These are phyloP conservation scores for Syrista parreyssii DNA, from an alignment of 2,888 invertebrate genomes.

Conservation along the genomic window DNA sequence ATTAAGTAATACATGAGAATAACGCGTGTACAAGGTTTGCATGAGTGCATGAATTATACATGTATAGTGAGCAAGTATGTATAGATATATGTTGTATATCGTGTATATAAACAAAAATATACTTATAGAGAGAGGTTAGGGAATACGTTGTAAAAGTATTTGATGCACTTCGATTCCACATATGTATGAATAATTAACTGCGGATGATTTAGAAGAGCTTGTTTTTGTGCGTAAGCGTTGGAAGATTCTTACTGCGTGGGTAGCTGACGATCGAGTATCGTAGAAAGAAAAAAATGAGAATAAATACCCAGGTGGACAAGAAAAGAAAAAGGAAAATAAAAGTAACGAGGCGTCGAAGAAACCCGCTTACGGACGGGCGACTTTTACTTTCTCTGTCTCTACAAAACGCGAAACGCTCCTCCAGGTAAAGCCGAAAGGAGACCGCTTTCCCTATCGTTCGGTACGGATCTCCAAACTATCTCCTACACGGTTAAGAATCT, in stretches of 20 bases:
- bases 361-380: slow-evolving; percentile 37
- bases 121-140: not conserved
- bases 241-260: not conserved
- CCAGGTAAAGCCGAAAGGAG: slow-evolving; percentile 27
- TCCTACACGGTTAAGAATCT: not conserved
- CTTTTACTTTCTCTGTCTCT: slow-evolving; percentile 56
- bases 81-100: not conserved
- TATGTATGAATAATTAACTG: not conserved
- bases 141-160: not conserved
- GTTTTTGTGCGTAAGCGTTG: not conserved
- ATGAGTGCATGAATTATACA: not conserved
- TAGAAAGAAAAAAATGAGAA: not conserved
- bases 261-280: not conserved
- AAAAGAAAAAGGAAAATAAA: not conserved
- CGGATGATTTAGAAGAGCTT: not conserved
- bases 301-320: not conserved
- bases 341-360: slow-evolving; percentile 28
- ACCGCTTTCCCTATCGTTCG: slow-evolving; percentile 44
- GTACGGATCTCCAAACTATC: slow-evolving; percentile 14
- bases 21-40: not conserved
- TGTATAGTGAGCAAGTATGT: not conserved
- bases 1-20: not conserved
- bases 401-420: slow-evolving; percentile 27
- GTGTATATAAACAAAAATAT: not conserved
- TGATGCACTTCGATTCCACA: not conserved